Evolutionary conservation across 1,140 invertebrate genomes (phyloP).

Genomic region (Pachyrhynchus sulphureomaculatus): DNA sequence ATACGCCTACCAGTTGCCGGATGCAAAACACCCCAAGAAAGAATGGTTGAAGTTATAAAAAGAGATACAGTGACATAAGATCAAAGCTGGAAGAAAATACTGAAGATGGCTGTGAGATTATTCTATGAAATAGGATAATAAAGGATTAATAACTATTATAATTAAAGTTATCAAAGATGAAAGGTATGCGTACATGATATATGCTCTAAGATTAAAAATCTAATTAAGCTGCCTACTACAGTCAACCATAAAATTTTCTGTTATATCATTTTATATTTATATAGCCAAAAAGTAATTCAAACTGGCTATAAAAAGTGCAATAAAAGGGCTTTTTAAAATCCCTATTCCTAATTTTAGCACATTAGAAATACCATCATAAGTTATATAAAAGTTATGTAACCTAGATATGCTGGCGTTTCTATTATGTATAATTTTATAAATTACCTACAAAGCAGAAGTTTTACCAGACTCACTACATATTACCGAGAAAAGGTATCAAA

Average conservation of each 20-base stretch:
- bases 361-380: background rate
- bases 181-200: no score
- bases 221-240: slow-evolving; percentile 1
- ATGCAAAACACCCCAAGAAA: no score
- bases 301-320: background rate
- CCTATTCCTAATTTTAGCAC: background rate
- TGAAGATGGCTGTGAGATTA: no score
- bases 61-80: no score
- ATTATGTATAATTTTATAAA: background rate
- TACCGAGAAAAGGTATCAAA: background rate
- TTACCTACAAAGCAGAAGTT: slow-evolving; percentile 2
- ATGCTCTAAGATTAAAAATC: no score
- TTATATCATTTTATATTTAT: slow-evolving; percentile 10
- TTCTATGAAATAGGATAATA: no score
- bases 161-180: no score
- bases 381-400: background rate
- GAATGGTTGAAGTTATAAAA: no score
- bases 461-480: background rate
- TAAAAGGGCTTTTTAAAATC: background rate
- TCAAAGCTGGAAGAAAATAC: no score
- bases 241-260: slow-evolving; percentile 17
- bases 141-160: no score
- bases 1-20: no score
- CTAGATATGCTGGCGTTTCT: background rate
- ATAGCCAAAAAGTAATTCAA: background rate